phyloP scores from a whole-genome alignment of 1,140 invertebrate genomes.

The Andricus grossulariae region DNA sequence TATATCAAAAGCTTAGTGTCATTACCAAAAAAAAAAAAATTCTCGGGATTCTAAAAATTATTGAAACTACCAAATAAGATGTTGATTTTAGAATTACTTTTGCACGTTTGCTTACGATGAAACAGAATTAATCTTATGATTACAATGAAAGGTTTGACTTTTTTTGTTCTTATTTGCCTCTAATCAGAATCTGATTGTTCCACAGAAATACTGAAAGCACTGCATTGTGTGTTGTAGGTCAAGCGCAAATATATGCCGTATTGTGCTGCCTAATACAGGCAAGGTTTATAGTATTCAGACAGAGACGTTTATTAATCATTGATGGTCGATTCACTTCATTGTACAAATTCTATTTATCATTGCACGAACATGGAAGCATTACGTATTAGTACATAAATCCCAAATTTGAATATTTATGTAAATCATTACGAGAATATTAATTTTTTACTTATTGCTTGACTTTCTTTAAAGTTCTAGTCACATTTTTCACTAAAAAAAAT shows the following conservation, averaged over 20 bases:
- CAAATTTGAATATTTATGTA: slow-evolving; percentile 9
- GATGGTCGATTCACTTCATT: slow-evolving; percentile 21
- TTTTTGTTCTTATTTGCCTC: neutral
- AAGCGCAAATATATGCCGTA: slow-evolving; percentile 15
- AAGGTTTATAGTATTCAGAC: slow-evolving; percentile 22
- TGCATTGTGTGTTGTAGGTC: slow-evolving; percentile 10
- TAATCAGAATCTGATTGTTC: slow-evolving; percentile 7
- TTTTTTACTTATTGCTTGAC: no score
- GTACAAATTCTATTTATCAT: slow-evolving; percentile 23
- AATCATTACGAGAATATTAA: slow-evolving; percentile 1
- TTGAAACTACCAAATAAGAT: no score
- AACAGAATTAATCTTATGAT: slow-evolving; percentile 4
- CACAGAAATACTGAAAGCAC: slow-evolving; percentile 17
- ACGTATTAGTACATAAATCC: neutral
- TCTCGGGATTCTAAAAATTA: no score
- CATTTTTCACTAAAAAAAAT: no score
- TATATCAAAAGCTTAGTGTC: no score
- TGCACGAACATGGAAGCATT: neutral
- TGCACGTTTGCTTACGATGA: neutral
- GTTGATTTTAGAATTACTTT: neutral
- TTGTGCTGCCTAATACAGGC: slow-evolving; percentile 16
- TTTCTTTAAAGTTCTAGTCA: no score
- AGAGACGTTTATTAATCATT: slow-evolving; percentile 24
- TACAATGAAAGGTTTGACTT: slow-evolving; percentile 2
- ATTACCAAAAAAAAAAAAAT: no score